Percentiles rank a stretch among this genome's conserved stretches.
Evolutionary conservation across 2,113 vertebrate species (phyloP).

Genomic region (Pelecanoides urinatrix): DNA sequence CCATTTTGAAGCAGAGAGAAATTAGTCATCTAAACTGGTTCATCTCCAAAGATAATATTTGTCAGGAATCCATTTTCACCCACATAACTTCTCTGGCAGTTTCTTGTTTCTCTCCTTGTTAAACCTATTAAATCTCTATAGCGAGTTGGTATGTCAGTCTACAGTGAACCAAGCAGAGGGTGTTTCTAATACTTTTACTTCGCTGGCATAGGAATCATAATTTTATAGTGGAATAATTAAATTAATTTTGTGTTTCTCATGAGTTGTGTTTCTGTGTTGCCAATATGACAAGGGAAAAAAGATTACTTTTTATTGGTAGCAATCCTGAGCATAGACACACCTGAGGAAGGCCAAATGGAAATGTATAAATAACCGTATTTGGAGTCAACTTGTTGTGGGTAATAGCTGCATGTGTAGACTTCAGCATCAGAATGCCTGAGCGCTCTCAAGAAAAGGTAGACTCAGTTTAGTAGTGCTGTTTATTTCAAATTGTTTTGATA

Average conservation of each 20-base stretch:
- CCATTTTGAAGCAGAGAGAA: constrained; percentile 36
- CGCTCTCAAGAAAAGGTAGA: background rate
- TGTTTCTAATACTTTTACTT: background rate
- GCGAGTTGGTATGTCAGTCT: background rate
- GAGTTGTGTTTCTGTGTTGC: background rate
- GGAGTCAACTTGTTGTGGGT: background rate
- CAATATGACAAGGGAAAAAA: background rate
- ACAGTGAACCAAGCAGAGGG: background rate
- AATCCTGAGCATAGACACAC: background rate
- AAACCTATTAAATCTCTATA: constrained; percentile 7
- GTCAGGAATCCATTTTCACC: constrained; percentile 54
- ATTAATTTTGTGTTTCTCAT: background rate
- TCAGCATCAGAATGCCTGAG: background rate
- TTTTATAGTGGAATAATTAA: background rate
- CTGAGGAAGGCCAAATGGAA: background rate
- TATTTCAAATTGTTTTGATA: constrained; percentile 38
- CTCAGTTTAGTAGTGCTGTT: background rate
- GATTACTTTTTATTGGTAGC: background rate
- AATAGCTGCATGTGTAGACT: background rate
- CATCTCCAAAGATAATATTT: constrained; percentile 49
- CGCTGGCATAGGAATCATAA: background rate
- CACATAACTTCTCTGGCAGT: constrained; percentile 43
- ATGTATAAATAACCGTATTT: background rate
- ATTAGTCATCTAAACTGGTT: constrained; percentile 63
- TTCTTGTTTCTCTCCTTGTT: constrained; percentile 23